Conservation (phyloP, 2,797 vertebrate species). For the Sebastes oblongus region DNA sequence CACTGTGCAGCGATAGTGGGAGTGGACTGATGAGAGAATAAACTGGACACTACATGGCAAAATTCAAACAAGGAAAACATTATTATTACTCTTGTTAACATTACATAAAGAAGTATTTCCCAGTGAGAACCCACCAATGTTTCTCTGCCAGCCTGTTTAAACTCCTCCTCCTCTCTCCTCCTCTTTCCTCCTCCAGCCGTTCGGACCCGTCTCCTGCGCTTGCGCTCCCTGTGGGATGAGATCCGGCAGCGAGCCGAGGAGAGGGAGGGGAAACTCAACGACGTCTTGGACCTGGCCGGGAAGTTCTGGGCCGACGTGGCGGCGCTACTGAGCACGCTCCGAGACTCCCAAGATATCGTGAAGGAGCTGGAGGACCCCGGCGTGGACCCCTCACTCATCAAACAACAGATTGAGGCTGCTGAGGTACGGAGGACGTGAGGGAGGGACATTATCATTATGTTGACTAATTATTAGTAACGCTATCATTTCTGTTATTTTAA, state of each 20-base stretch:
- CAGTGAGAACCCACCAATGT: background rate
- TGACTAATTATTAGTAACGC: too few species aligned
- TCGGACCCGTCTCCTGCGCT: conserved; percentile 89
- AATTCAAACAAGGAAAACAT: conserved; percentile 4
- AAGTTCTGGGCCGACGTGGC: conserved; percentile 99
- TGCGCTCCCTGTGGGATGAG: conserved; percentile 97
- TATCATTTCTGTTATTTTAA: too few species aligned
- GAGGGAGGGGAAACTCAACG: conserved; percentile 92
- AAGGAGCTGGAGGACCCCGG: conserved; percentile 96
- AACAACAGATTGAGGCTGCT: conserved; percentile 97
- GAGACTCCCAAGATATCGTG: conserved; percentile 95
- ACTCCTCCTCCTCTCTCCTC: background rate
- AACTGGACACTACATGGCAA: background rate
- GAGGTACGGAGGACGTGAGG: conserved; percentile 82
- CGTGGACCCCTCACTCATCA: conserved; percentile 98
- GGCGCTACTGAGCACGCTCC: conserved; percentile 93
- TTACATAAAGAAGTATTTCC: background rate
- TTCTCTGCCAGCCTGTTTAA: background rate
- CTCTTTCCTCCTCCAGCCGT: conserved; percentile 70
- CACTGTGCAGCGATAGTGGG: conserved; percentile 45
- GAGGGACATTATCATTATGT: too few species aligned
- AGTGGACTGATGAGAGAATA: conserved; percentile 6
- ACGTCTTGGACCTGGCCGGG: conserved; percentile 94
- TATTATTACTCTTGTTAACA: background rate
- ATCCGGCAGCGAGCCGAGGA: conserved; percentile 96